Conservation (phyloP, 2,888 invertebrate species). For the Muschampia plurimacula region DNA sequence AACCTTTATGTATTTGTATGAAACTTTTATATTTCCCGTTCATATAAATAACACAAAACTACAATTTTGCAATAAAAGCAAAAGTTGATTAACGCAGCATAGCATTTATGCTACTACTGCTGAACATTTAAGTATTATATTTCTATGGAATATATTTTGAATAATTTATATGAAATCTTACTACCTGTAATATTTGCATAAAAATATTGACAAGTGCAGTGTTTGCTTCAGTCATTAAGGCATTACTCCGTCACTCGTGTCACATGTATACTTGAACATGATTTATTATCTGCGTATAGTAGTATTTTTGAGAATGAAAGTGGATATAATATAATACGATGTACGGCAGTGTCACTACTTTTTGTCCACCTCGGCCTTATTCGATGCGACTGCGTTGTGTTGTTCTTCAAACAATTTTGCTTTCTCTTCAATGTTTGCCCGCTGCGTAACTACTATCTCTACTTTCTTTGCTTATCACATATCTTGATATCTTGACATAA, state of each 20-base stretch:
- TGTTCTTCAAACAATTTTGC: slow-evolving; percentile 32
- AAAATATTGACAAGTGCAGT: no score
- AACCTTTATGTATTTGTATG: neutral
- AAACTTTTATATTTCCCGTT: no score
- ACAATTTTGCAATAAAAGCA: neutral
- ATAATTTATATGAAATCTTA: neutral
- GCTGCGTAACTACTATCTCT: slow-evolving; percentile 17
- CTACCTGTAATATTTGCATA: neutral
- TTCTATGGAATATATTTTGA: no score
- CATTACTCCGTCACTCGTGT: no score
- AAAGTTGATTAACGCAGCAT: neutral
- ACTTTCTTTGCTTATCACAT: slow-evolving; percentile 24
- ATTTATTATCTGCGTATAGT: neutral
- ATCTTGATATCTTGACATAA: slow-evolving; percentile 21
- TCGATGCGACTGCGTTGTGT: slow-evolving; percentile 15
- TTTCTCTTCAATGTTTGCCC: slow-evolving; percentile 34
- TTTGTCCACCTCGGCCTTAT: slow-evolving; percentile 23
- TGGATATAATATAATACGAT: slow-evolving; percentile 9
- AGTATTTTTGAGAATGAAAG: slow-evolving; percentile 8
- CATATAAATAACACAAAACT: neutral
- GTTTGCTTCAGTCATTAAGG: neutral
- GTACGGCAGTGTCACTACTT: slow-evolving; percentile 12
- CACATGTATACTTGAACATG: no score
- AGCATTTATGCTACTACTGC: no score
- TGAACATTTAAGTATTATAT: no score